phyloP scores from a whole-genome alignment of 2,888 invertebrate genomes.

The Drosophila merina region DNA sequence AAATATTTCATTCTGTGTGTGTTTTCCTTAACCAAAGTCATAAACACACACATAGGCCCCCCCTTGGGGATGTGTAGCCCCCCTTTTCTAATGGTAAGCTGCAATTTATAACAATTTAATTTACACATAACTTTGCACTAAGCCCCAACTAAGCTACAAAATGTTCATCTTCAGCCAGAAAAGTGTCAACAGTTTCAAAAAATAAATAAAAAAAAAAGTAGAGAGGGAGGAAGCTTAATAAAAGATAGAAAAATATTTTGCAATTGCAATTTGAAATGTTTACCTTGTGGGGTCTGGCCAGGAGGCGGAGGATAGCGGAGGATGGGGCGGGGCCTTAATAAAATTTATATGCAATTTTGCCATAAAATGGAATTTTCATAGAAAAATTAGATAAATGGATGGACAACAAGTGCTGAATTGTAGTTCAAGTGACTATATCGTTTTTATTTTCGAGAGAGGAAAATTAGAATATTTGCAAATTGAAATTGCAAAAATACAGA shows the following conservation, averaged over 20 bases:
- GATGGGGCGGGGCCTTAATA: constrained; percentile 5
- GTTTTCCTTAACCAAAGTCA: constrained; percentile 28
- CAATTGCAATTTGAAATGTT: constrained; percentile 45
- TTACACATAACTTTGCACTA: constrained; percentile 55
- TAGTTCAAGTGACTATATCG: not conserved
- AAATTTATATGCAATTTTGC: constrained; percentile 30
- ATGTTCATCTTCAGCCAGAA: constrained; percentile 11
- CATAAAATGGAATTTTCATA: constrained; percentile 33
- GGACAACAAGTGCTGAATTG: constrained; percentile 24
- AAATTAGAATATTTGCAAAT: constrained; percentile 4
- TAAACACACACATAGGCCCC: constrained; percentile 10
- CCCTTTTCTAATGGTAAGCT: constrained; percentile 44
- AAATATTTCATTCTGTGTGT: constrained; percentile 42
- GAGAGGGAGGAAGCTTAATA: not conserved
- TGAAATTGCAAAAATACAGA: constrained; percentile 1
- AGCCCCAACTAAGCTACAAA: constrained; percentile 45
- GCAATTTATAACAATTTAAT: constrained; percentile 72
- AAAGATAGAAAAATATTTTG: constrained; percentile 26
- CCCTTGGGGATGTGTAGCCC: not conserved
- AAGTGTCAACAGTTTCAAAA: constrained; percentile 24
- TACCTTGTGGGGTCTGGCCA: constrained; percentile 12
- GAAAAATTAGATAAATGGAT: constrained; percentile 17
- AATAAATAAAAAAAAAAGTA: not conserved
- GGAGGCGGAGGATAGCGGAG: not conserved
- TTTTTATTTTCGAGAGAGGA: not conserved